Evolutionary conservation across 2,113 vertebrate genomes (phyloP).

Genomic region (Osmerus eperlanus): DNA sequence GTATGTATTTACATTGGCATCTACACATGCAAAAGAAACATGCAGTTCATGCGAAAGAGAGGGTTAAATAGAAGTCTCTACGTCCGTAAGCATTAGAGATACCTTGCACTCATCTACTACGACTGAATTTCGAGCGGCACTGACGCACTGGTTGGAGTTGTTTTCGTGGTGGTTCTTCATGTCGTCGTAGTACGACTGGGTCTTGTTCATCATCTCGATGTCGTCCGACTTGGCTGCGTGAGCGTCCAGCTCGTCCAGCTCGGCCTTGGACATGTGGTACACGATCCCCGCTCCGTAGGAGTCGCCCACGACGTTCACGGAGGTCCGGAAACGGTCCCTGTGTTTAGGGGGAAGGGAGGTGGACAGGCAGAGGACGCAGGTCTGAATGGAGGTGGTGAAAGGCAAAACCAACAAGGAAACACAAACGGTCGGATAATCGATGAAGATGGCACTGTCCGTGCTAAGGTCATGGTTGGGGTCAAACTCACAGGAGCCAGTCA

Average conservation of each 20-base stretch:
- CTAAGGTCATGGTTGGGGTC: background rate
- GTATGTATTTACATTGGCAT: conserved; percentile 32
- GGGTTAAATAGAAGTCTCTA: conserved; percentile 89
- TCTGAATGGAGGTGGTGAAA: background rate
- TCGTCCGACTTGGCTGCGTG: conserved; percentile 84
- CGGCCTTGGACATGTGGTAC: conserved; percentile 93
- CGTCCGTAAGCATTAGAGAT: conserved; percentile 88
- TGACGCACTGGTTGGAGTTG: conserved; percentile 96
- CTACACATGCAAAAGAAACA: conserved; percentile 49
- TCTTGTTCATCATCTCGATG: conserved; percentile 97
- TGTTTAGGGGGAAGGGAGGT: background rate
- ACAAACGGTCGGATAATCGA: too few relatives aligned
- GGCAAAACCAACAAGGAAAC: background rate
- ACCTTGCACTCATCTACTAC: conserved; percentile 99
- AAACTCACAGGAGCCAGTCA: conserved; percentile 97
- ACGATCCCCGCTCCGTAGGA: conserved; percentile 97
- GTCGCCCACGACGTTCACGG: conserved; percentile 96
- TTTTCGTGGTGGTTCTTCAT: conserved; percentile 98
- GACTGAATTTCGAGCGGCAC: conserved; percentile 91
- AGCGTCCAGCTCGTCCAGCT: conserved; percentile 88
- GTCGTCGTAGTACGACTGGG: conserved; percentile 90
- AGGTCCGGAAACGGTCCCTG: conserved; percentile 98
- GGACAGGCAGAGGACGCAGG: background rate
- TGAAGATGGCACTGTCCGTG: background rate
- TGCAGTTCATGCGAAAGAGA: conserved; percentile 72